Percentiles rank a stretch among this genome's conserved stretches.
Evolutionary conservation across 2,113 vertebrate genomes (phyloP).

Genomic region (Etheostoma cragini): DNA sequence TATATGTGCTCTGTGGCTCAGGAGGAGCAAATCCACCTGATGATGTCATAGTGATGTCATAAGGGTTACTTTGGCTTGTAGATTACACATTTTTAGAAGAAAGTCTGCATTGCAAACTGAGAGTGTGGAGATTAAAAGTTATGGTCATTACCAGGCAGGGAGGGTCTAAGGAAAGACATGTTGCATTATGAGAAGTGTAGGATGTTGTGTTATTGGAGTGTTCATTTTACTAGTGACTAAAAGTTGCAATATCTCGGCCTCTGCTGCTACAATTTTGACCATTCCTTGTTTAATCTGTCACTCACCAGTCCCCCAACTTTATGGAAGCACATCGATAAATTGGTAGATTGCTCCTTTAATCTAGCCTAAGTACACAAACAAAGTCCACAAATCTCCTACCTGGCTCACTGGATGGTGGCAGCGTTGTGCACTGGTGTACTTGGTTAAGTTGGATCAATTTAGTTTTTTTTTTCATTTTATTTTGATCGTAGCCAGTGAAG

Average conservation of each 20-base stretch:
- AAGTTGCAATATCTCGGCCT: background rate
- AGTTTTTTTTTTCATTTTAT: background rate
- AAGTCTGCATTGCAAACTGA: background rate
- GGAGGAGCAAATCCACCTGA: background rate
- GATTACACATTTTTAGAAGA: background rate
- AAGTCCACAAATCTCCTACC: background rate
- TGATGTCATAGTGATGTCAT: conserved; percentile 27
- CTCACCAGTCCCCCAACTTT: background rate
- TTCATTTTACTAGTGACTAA: background rate
- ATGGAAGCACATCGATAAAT: background rate
- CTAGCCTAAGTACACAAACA: background rate
- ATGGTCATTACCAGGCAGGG: conserved; percentile 1
- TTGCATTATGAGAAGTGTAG: conserved; percentile 33
- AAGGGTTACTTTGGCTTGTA: background rate
- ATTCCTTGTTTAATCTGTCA: background rate
- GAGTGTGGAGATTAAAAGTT: background rate
- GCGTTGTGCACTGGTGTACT: background rate
- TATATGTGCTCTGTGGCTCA: background rate
- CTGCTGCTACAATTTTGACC: background rate
- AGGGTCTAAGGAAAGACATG: conserved; percentile 11
- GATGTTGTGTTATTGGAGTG: background rate
- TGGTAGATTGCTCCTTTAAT: conserved; percentile 7
- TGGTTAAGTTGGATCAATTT: background rate
- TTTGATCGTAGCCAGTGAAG: background rate
- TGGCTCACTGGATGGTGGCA: background rate